phyloP scores from a whole-genome alignment of 1,140 invertebrate species.

The Cepaea nemoralis region DNA sequence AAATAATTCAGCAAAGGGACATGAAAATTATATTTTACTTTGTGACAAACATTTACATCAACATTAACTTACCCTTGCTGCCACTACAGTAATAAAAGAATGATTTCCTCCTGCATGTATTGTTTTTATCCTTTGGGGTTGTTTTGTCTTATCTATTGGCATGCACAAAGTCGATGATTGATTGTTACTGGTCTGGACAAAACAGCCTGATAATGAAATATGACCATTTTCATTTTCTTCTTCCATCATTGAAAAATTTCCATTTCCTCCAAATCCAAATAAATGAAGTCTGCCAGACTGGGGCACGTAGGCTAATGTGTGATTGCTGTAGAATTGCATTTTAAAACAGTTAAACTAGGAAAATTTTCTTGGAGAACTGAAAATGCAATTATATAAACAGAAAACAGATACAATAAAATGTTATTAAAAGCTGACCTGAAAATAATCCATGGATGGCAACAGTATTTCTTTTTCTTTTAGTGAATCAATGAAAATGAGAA shows the following conservation, averaged over 20 bases:
- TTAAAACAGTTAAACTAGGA: too few relatives aligned
- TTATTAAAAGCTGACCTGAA: too few relatives aligned
- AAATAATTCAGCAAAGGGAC: too few relatives aligned
- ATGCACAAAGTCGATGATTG: constrained; percentile 15
- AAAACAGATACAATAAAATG: too few relatives aligned
- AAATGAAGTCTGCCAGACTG: constrained; percentile 84
- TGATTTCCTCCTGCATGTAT: constrained; percentile 90
- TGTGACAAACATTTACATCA: too few relatives aligned
- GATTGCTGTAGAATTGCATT: constrained; percentile 75
- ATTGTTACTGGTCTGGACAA: constrained; percentile 19
- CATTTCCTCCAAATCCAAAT: constrained; percentile 89
- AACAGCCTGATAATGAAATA: constrained; percentile 46
- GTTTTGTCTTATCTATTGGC: constrained; percentile 43
- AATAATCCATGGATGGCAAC: too few relatives aligned
- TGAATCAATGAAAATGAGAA: too few relatives aligned
- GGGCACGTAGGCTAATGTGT: constrained; percentile 86
- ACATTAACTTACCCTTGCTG: constrained; percentile 56
- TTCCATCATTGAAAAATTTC: constrained; percentile 82
- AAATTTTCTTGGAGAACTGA: too few relatives aligned
- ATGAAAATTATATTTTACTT: too few relatives aligned
- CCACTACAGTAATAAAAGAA: constrained; percentile 76
- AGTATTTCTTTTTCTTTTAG: too few relatives aligned
- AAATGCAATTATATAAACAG: too few relatives aligned
- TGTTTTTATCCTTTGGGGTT: constrained; percentile 54
- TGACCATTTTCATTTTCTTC: constrained; percentile 52